Base-by-base conservation (phyloP, 2,113 vertebrate species). In the Corvus hawaiiensis region DNA sequence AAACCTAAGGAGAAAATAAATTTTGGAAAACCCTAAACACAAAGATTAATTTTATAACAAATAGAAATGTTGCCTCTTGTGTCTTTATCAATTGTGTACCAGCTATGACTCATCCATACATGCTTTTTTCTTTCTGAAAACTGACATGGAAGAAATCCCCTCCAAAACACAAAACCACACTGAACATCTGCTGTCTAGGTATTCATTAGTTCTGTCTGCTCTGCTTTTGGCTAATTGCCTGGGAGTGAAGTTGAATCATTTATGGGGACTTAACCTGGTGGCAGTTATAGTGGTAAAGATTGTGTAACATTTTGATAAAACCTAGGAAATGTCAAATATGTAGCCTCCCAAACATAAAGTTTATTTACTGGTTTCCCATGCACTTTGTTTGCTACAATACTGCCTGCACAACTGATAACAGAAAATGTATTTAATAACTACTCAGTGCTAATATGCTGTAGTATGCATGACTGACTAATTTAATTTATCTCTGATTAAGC, bases 401-500 rank as follows among this genome's bases (percentile, higher is more conserved):
- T 97, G 93, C 96, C 97, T 96, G 94, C 86, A 84, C 96, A 96
- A 97, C 95, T 96, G 97, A 98, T 98, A 98, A 97, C 94, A 97
- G 97, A 97, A 98, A 98, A 96, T 96, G 95, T 98, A 97, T 97
- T 98, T 98, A 98, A 98, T 98, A 98, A 98, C 96, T 97, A 96
- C 97, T 95, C 96, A 97, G 97, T 97, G 97, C 97, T 98, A 98
- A 98, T 98, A 98, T 96, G 96, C 96, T 96, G 69, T 95, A 96
- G 97, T 97, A 98, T 98, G 98, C 98, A 98, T 98, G 98, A 89
- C 96, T 98, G 98, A 94, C 97, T 98, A 98, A 98, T 98, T 98
- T 98, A 98, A 98, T 98, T 98, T 98, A 98, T 98, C 98, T 98
- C 97, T 98, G 98, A 98, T 98, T 98, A 98, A 98, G 98, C 98